Conservation (phyloP, 2,113 vertebrate genomes). For the Atlantisia rogersi region DNA sequence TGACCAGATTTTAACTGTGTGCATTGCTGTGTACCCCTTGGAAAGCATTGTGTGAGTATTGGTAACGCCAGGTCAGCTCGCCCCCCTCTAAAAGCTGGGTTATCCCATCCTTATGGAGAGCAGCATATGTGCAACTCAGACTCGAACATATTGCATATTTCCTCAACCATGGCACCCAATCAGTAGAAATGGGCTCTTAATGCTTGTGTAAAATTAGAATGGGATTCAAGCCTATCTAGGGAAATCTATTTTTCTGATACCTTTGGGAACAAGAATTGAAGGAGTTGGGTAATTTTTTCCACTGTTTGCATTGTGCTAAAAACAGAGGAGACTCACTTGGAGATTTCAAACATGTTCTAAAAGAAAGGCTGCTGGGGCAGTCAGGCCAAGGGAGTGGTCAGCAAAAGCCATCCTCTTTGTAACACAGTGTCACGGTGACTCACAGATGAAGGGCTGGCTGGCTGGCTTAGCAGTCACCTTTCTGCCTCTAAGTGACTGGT, state of each 20-base stretch:
- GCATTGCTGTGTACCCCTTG: background rate
- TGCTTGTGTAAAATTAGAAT: slow-evolving; percentile 69
- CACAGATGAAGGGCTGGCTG: background rate
- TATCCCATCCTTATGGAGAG: background rate
- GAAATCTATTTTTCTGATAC: slow-evolving; percentile 59
- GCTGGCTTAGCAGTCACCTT: background rate
- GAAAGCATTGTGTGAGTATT: background rate
- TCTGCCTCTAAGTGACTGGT: background rate
- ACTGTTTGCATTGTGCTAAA: background rate
- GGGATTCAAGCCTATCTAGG: slow-evolving; percentile 62
- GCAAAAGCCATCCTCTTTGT: background rate
- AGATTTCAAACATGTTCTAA: background rate
- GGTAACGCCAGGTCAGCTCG: background rate
- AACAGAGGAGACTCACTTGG: background rate
- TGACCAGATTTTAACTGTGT: background rate
- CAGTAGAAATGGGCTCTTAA: slow-evolving; percentile 68
- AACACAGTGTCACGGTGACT: background rate
- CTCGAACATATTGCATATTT: slow-evolving; percentile 67
- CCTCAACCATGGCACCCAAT: slow-evolving; percentile 72
- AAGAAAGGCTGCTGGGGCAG: background rate
- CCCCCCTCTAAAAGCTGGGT: background rate
- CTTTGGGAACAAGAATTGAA: slow-evolving; percentile 20
- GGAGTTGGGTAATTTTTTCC: background rate
- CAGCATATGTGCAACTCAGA: slow-evolving; percentile 57
- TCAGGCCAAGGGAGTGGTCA: background rate